A percentile compares a stretch with the other conserved stretches of the same genome.
phyloP scores from a whole-genome alignment of 2,888 invertebrate genomes.

The Leucozona laternaria region DNA sequence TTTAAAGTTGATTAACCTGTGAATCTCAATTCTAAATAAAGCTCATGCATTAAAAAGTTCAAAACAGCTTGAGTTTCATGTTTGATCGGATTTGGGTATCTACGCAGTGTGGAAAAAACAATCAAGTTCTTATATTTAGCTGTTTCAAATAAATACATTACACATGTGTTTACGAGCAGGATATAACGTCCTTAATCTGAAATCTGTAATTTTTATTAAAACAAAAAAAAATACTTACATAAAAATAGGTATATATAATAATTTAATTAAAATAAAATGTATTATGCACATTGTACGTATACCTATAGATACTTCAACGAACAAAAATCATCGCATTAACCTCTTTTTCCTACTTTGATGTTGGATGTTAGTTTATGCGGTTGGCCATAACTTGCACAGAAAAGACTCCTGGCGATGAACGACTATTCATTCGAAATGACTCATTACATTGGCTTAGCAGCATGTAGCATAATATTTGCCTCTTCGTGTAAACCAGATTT shows the following conservation, averaged over 20 bases:
- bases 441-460: constrained; percentile 58
- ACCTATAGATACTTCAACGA: background rate
- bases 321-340: background rate
- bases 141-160: too few relatives aligned
- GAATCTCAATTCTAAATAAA: too few relatives aligned
- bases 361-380: constrained; percentile 44
- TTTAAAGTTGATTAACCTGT: too few relatives aligned
- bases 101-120: too few relatives aligned
- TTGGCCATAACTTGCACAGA: constrained; percentile 3
- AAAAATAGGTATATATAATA: too few relatives aligned
- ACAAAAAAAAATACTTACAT: background rate
- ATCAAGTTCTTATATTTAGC: too few relatives aligned
- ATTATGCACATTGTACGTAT: background rate
- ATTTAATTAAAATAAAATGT: background rate
- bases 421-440: constrained; percentile 62
- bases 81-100: too few relatives aligned
- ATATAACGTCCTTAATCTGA: background rate
- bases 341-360: constrained; percentile 23
- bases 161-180: too few relatives aligned
- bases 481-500: constrained; percentile 75
- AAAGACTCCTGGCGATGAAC: constrained; percentile 68
- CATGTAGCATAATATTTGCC: constrained; percentile 46
- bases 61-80: too few relatives aligned
- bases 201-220: background rate
- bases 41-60: too few relatives aligned